These are phyloP conservation scores for Melanotus villosus DNA, from an alignment of 2,888 invertebrate genomes.

Conservation along the genomic window DNA sequence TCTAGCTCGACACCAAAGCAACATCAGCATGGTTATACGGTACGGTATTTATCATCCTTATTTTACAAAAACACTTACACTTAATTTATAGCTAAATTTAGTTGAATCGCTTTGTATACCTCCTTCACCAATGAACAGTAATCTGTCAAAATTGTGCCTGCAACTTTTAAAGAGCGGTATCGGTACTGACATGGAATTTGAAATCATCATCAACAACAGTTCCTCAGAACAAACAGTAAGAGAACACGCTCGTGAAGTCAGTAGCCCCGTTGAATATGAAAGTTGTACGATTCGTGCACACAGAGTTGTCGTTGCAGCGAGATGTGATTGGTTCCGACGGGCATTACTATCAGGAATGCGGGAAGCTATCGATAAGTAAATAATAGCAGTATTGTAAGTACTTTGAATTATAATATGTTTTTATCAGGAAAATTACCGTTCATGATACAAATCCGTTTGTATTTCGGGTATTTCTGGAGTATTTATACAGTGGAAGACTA, in stretches of 20 bases:
- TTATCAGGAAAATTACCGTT: constrained; percentile 75
- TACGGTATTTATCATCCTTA: no score
- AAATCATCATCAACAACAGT: constrained; percentile 65
- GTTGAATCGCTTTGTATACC: constrained; percentile 76
- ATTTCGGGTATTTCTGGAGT: constrained; percentile 75
- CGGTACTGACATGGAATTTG: constrained; percentile 78
- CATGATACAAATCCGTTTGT: constrained; percentile 76
- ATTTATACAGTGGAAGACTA: constrained; percentile 76
- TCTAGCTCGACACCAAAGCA: constrained; percentile 57
- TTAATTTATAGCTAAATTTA: constrained; percentile 72
- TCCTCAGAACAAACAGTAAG: constrained; percentile 45
- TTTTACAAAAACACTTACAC: no score
- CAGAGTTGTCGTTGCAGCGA: constrained; percentile 76
- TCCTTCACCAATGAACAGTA: constrained; percentile 72
- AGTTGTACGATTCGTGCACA: constrained; percentile 72
- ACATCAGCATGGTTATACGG: constrained; percentile 55
- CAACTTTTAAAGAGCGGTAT: constrained; percentile 71
- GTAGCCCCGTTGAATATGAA: constrained; percentile 54
- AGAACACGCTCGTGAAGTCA: constrained; percentile 42
- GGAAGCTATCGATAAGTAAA: constrained; percentile 77
- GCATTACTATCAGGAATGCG: constrained; percentile 80
- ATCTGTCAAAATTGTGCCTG: constrained; percentile 73
- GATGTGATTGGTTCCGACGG: constrained; percentile 80
- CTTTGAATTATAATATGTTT: constrained; percentile 19
- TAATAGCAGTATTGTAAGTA: no score